phyloP scores from a whole-genome alignment of 2,113 vertebrate species.

The Podarcis cretensis region DNA sequence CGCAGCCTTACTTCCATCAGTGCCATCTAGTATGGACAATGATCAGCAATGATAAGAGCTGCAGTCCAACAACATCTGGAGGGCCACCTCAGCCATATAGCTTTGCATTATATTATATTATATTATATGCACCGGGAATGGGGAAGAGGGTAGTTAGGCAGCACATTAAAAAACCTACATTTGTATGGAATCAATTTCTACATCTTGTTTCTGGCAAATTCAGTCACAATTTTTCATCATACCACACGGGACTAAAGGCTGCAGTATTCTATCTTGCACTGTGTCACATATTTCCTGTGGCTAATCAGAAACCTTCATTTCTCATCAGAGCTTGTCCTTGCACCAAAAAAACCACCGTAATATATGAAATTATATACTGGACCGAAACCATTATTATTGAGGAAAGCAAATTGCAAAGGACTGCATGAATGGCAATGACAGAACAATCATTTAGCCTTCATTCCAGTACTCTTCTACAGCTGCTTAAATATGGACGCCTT shows the following conservation, averaged over 20 bases:
- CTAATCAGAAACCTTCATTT: slow-evolving; percentile 55
- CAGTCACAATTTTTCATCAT: slow-evolving; percentile 33
- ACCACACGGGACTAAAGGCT: slow-evolving; percentile 32
- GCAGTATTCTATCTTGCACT: slow-evolving; percentile 12
- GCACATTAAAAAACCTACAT: not conserved
- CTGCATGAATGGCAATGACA: slow-evolving; percentile 55
- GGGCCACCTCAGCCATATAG: not conserved
- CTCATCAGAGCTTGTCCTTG: slow-evolving; percentile 1
- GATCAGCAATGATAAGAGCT: no score
- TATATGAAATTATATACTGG: slow-evolving; percentile 33
- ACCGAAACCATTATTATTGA: slow-evolving; percentile 40
- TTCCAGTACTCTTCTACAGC: slow-evolving; percentile 26
- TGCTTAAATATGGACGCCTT: slow-evolving; percentile 57
- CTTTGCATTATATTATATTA: not conserved
- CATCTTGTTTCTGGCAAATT: slow-evolving; percentile 27
- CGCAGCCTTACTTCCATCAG: no score
- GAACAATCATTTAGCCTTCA: slow-evolving; percentile 50
- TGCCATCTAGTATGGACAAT: no score
- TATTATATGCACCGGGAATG: not conserved
- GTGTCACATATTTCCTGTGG: slow-evolving; percentile 31
- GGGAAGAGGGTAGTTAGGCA: not conserved
- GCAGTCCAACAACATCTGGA: not conserved
- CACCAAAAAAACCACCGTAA: slow-evolving; percentile 18
- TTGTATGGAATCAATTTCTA: not conserved
- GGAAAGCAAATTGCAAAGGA: slow-evolving; percentile 56